phyloP scores from a whole-genome alignment of 2,797 vertebrate species.

The Anisognathus igniventris region DNA sequence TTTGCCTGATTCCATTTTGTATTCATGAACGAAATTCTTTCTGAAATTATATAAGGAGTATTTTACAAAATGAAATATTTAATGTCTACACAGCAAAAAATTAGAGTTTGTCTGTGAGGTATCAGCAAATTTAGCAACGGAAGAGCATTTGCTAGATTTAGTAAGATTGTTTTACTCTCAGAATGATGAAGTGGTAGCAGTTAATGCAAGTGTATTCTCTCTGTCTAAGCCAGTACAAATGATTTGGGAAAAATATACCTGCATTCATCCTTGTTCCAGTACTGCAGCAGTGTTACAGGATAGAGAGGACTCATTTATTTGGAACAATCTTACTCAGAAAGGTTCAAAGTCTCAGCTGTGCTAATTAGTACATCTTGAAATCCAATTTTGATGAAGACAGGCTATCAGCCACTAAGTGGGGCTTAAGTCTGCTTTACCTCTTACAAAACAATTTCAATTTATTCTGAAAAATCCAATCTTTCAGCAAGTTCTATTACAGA shows the following conservation, averaged over 20 bases:
- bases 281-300: neutral
- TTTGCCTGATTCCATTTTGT: neutral
- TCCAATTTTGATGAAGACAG: neutral
- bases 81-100: neutral
- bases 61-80: neutral
- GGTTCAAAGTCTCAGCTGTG: neutral
- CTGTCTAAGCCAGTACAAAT: neutral
- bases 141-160: neutral
- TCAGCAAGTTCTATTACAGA: neutral
- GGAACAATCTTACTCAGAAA: neutral
- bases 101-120: neutral
- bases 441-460: neutral
- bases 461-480: neutral
- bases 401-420: neutral
- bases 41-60: neutral
- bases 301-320: neutral
- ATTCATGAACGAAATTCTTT: neutral
- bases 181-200: slow-evolving; percentile 2
- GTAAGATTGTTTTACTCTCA: neutral
- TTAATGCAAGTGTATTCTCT: slow-evolving; percentile 9
- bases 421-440: neutral
- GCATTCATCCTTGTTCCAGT: neutral
- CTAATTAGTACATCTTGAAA: neutral
- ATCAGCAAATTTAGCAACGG: neutral
- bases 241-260: neutral